Conservation (phyloP, 2,797 vertebrate genomes). For the Harpagifer antarcticus region DNA sequence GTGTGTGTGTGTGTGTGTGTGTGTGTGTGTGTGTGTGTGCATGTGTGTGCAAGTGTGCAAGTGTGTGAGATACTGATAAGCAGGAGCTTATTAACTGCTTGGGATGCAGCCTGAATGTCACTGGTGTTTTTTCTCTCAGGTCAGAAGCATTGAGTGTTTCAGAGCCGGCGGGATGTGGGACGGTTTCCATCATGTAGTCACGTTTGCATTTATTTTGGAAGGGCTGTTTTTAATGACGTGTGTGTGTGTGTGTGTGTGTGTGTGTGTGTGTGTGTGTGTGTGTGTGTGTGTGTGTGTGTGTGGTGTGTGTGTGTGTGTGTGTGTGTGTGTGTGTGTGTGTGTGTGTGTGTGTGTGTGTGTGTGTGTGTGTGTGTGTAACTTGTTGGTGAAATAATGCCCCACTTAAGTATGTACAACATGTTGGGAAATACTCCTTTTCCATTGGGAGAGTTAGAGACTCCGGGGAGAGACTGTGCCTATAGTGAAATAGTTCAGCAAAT, state of each 20-base stretch:
- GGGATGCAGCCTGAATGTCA: slow-evolving; percentile 62
- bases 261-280: too few species aligned
- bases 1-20: background rate
- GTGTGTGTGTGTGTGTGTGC: slow-evolving; percentile 37
- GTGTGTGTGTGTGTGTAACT: background rate
- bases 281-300: too few species aligned
- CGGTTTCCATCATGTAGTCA: slow-evolving; percentile 18
- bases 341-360: too few species aligned
- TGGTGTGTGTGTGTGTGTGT: too few species aligned
- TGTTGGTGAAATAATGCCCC: background rate
- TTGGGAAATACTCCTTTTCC: background rate
- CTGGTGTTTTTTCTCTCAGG: slow-evolving; percentile 45
- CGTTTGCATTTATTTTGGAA: slow-evolving; percentile 14
- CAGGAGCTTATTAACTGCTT: slow-evolving; percentile 66
- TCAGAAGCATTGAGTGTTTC: slow-evolving; percentile 45
- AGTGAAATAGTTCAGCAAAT: background rate
- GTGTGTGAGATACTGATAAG: slow-evolving; percentile 66
- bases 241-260: too few species aligned
- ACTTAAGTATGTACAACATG: background rate
- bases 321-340: too few species aligned
- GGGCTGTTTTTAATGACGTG: background rate
- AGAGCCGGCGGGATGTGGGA: slow-evolving; percentile 21
- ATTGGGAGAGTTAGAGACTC: background rate
- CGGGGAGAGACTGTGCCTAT: too few species aligned
- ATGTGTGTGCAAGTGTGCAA: too few species aligned